These are phyloP conservation scores for Vireo griseus DNA, from an alignment of 2,797 vertebrate genomes.

Conservation along the genomic window DNA sequence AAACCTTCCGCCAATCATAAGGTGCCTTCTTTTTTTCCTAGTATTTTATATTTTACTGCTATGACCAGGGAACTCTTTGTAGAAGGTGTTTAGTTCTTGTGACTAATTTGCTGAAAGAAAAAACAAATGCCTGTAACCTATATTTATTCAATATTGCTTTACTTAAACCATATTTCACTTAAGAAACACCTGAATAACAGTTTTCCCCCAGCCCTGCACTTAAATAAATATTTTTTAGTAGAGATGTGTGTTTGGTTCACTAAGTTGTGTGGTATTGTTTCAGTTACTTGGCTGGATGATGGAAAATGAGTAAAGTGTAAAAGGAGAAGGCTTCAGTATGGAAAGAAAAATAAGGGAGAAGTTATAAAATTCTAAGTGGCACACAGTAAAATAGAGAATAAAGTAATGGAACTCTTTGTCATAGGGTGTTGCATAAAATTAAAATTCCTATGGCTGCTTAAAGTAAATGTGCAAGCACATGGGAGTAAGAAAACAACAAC, in stretches of 20 bases:
- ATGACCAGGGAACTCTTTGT: neutral
- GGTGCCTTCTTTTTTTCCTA: neutral
- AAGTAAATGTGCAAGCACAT: neutral
- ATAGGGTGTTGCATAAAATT: neutral
- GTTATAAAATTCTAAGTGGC: neutral
- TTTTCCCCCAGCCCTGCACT: fast-evolving
- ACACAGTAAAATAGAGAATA: neutral
- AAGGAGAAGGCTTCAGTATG: neutral
- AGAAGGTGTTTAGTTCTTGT: neutral
- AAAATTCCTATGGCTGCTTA: neutral
- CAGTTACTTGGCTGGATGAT: neutral
- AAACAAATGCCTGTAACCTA: neutral
- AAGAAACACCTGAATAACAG: neutral
- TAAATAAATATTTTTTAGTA: neutral
- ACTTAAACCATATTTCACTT: neutral
- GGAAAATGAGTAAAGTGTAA: neutral
- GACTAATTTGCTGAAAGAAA: neutral
- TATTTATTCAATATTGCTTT: neutral
- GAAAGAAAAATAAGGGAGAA: neutral
- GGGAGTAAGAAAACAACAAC: neutral
- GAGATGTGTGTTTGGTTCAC: neutral
- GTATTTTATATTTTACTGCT: neutral
- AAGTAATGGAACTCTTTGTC: neutral
- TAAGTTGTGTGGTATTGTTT: neutral
- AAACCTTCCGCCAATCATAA: neutral